A percentile compares a stretch with the other conserved stretches of the same genome.
These are phyloP conservation scores for Pseudococcus jackbeardsleyi DNA, from an alignment of 2,888 invertebrate genomes.

Conservation along the genomic window DNA sequence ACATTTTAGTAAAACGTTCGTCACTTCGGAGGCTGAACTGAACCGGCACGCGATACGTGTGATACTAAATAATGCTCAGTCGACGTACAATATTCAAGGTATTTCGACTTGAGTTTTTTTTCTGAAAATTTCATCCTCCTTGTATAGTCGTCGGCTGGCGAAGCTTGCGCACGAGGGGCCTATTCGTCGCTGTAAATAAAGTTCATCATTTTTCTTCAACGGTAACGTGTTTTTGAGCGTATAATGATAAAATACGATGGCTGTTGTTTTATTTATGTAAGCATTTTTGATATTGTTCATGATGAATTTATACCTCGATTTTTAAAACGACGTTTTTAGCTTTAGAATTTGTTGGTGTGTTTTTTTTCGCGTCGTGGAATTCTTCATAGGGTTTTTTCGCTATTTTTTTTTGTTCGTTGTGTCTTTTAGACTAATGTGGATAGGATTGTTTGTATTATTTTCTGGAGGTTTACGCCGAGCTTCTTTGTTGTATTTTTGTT, in stretches of 20 bases:
- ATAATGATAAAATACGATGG: constrained; percentile 12
- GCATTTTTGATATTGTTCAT: constrained; percentile 22
- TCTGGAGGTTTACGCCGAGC: neutral
- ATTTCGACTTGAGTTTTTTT: constrained; percentile 12
- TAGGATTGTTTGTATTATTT: neutral
- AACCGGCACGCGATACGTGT: constrained; percentile 41
- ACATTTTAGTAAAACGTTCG: neutral
- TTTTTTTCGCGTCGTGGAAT: neutral
- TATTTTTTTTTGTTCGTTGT: neutral
- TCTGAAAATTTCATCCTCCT: neutral
- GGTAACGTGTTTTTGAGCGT: constrained; percentile 12
- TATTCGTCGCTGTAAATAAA: constrained; percentile 17
- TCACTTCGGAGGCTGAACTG: neutral
- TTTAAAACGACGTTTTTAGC: constrained; percentile 6
- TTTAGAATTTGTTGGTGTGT: neutral
- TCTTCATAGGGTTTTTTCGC: neutral
- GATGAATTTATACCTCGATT: constrained; percentile 22
- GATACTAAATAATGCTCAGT: constrained; percentile 19
- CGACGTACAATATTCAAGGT: neutral
- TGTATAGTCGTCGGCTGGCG: neutral
- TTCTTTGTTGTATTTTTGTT: too few species aligned
- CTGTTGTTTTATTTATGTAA: constrained; percentile 22
- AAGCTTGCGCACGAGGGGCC: constrained; percentile 3
- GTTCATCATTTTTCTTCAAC: constrained; percentile 11
- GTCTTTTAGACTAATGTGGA: neutral